These are phyloP conservation scores for Pantherophis vulpinus DNA, from an alignment of 2,797 vertebrate genomes.

Conservation along the genomic window DNA sequence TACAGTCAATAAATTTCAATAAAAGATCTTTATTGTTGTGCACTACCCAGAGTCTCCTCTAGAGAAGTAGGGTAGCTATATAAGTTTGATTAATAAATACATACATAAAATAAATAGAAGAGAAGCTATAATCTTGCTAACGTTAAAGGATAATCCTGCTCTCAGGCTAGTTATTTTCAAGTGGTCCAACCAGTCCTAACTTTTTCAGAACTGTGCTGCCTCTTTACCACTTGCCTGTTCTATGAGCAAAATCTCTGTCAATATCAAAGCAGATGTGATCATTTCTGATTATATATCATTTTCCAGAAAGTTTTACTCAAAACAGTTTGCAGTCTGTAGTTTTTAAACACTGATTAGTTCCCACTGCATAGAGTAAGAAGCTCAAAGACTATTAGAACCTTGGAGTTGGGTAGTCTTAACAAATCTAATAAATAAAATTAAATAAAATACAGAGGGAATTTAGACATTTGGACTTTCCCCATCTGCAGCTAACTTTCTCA, in stretches of 20 bases:
- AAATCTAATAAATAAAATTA: not conserved
- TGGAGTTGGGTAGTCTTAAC: not conserved
- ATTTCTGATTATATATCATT: not conserved
- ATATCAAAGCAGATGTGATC: not conserved
- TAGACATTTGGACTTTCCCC: not conserved
- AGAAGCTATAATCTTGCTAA: not conserved
- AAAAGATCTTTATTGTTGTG: not conserved
- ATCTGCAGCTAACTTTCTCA: not conserved
- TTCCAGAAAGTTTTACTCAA: not conserved
- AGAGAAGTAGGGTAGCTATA: not conserved
- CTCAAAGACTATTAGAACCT: not conserved
- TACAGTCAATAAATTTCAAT: not conserved
- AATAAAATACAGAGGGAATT: not conserved
- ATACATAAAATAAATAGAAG: not conserved
- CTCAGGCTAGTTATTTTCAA: not conserved
- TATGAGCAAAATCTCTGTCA: not conserved
- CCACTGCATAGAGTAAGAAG: not conserved
- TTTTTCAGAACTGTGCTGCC: not conserved
- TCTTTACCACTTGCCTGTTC: not conserved
- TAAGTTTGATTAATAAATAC: not conserved
- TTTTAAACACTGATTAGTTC: not conserved
- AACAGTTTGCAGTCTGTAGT: not conserved
- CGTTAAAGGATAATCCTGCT: not conserved
- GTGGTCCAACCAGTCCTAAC: not conserved
- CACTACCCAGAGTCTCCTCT: not conserved